Percentiles rank a stretch among this genome's conserved stretches.
phyloP scores from a whole-genome alignment of 2,797 vertebrate species.

The Chlorospingus semifuscus region DNA sequence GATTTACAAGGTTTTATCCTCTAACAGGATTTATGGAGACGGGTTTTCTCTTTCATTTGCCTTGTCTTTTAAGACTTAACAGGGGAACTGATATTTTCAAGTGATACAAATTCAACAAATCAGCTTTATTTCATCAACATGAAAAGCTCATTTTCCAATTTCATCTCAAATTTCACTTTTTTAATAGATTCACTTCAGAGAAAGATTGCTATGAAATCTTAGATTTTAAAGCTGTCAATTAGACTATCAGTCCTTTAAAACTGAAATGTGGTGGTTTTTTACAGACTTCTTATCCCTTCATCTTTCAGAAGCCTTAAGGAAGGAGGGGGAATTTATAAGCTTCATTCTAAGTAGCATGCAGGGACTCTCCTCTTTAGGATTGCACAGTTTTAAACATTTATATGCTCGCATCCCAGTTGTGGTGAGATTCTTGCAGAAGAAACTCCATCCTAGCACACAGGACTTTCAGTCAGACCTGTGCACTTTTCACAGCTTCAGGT shows the following conservation, averaged over 20 bases:
- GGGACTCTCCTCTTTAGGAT: neutral
- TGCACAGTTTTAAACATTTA: neutral
- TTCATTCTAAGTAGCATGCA: neutral
- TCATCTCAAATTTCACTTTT: neutral
- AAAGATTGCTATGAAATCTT: neutral
- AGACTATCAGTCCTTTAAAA: neutral
- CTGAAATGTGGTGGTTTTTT: neutral
- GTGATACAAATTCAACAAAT: conserved; percentile 24
- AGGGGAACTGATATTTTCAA: conserved; percentile 1
- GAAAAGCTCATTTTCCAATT: conserved; percentile 19
- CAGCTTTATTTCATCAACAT: conserved; percentile 22
- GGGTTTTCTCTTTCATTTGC: neutral
- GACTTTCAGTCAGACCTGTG: neutral
- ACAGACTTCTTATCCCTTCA: neutral
- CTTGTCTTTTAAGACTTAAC: neutral
- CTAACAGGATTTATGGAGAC: neutral
- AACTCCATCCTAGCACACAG: neutral
- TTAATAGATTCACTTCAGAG: neutral
- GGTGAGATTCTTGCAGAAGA: neutral
- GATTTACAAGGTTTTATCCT: neutral
- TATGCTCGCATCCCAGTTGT: neutral
- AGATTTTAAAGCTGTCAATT: conserved; percentile 6
- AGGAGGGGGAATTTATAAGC: neutral
- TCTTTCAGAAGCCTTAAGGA: neutral
- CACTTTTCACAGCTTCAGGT: neutral